Percentiles rank a stretch among this genome's conserved stretches.
phyloP scores from a whole-genome alignment of 2,888 invertebrate genomes.

The Eristalinus sepulchralis region DNA sequence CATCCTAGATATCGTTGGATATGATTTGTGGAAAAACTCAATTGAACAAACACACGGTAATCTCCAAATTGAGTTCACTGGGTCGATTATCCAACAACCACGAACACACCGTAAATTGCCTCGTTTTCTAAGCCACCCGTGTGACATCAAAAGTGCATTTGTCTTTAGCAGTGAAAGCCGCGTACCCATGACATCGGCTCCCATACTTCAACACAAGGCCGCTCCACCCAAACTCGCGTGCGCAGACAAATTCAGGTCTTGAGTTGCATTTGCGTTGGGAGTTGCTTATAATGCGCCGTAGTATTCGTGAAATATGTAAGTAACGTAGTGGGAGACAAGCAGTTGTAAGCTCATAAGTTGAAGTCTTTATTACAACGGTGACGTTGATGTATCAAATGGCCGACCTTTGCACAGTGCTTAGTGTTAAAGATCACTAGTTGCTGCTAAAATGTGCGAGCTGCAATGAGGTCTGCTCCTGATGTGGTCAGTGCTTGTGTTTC shows the following conservation, averaged over 20 bases:
- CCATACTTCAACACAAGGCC: conserved; percentile 27
- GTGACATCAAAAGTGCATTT: conserved; percentile 45
- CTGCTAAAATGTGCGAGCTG: background rate
- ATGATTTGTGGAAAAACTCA: background rate
- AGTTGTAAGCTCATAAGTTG: background rate
- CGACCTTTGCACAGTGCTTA: no score
- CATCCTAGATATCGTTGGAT: background rate
- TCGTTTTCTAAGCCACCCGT: conserved; percentile 17
- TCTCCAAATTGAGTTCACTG: conserved; percentile 42
- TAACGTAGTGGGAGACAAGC: background rate
- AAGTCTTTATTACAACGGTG: background rate
- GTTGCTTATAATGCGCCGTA: background rate
- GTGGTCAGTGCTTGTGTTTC: no score
- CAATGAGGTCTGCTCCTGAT: no score
- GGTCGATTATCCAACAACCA: conserved; percentile 65
- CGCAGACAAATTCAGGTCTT: conserved; percentile 19
- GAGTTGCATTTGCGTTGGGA: conserved; percentile 10
- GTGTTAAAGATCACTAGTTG: no score
- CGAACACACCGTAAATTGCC: conserved; percentile 21
- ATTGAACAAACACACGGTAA: background rate
- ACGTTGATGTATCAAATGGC: background rate
- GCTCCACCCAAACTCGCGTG: conserved; percentile 24
- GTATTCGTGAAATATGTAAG: background rate
- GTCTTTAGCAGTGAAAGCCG: conserved; percentile 53
- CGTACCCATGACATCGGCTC: conserved; percentile 5